phyloP scores from a whole-genome alignment of 2,113 vertebrate genomes.

The Herpetotheres cachinnans region DNA sequence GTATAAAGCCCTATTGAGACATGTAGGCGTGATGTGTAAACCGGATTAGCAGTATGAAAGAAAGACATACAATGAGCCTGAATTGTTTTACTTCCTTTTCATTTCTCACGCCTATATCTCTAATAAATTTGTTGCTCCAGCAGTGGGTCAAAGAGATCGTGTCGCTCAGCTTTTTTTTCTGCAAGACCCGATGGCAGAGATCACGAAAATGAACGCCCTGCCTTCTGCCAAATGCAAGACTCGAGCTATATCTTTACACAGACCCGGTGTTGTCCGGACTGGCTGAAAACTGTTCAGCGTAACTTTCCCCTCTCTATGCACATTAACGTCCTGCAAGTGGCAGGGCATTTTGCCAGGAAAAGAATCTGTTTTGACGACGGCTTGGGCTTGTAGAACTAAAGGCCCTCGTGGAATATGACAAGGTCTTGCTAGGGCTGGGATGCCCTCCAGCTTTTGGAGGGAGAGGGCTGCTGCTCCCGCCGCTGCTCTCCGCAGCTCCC shows the following conservation, averaged over 20 bases:
- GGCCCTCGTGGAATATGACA: neutral
- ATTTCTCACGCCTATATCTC: conserved; percentile 82
- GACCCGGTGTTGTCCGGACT: neutral
- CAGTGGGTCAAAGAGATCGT: conserved; percentile 77
- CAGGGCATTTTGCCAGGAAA: neutral
- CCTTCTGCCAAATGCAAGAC: conserved; percentile 56
- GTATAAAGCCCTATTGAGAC: conserved; percentile 82
- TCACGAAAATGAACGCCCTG: conserved; percentile 47
- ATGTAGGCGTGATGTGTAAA: conserved; percentile 84
- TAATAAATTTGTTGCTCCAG: conserved; percentile 84
- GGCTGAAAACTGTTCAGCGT: neutral
- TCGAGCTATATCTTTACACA: conserved; percentile 9
- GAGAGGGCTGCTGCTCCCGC: neutral
- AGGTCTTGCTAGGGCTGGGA: neutral
- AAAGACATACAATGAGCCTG: conserved; percentile 80
- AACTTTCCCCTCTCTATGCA: neutral
- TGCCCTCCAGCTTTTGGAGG: neutral
- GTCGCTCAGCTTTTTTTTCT: conserved; percentile 52
- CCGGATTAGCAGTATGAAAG: conserved; percentile 84
- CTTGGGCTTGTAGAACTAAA: neutral
- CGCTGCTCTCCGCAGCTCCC: neutral
- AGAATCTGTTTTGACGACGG: neutral
- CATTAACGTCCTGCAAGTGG: neutral
- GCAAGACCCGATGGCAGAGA: conserved; percentile 58
- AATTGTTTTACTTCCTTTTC: conserved; percentile 86